Evolutionary conservation across 2,797 vertebrate genomes (phyloP), one percentile per base, ranked within the genome.

Genomic region (Notamacropus eugenii): DNA sequence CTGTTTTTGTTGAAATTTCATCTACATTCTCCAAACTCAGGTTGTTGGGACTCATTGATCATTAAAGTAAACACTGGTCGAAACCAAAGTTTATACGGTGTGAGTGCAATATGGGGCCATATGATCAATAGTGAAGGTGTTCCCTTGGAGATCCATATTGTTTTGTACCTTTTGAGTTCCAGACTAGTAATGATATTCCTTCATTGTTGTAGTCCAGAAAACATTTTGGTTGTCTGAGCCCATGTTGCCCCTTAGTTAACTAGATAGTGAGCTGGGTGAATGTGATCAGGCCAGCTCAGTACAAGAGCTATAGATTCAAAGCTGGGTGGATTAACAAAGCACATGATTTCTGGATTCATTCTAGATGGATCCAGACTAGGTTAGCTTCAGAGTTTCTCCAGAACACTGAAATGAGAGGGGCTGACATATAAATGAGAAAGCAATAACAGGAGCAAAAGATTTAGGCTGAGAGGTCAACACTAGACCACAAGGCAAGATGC

Each of bases 61-160:
- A 57, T 90, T 93, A 92, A 74, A 91, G 67, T 46, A 94, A 31
- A 56, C 91, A 34, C 46, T 93, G 13, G 62, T 90, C 52, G 56
- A 95, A 95, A 90, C 46, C 40, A 50, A 87, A 27, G 40, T 87
- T 27, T 87, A 27, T 87, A 50, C 9, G 1, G 8, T 4, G 22
- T 40, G 14, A n/a, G 67, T 74, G 22, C 16, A 6, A 40, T 74
- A 67, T 1, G 19, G 67, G n/a, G n/a, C 22, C 27, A 5, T 50
- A 24, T 87, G 40, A 3, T 27, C 22, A 87, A 50, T 87, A 87
- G 22, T 50, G 24, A 87, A 27, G 8, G 74, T 46, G 40, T 50
- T 87, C 22, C 74, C 74, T 87, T 50, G 40, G 40, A 87, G 40
- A 87, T 50, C 40, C 40, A 27, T 87, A 46, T 87, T 50, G 24